phyloP scores from a whole-genome alignment of 53 echinoderm and acorn worm species.

The Patiria pectinifera region DNA sequence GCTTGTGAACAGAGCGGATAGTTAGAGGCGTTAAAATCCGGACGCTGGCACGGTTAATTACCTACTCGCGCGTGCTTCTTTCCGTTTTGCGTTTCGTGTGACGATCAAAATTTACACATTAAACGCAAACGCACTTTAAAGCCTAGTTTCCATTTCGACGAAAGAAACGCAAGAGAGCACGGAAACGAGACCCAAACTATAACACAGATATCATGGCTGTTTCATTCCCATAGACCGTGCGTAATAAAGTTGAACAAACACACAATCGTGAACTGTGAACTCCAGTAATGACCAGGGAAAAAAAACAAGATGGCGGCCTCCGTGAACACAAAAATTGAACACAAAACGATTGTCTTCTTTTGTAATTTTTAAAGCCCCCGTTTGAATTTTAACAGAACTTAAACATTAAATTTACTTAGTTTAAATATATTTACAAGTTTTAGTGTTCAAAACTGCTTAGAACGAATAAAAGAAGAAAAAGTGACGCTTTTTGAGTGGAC shows the following conservation, averaged over 20 bases:
- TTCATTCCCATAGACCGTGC: conserved; percentile 13
- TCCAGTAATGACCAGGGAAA: conserved; percentile 1
- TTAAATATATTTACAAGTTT: background rate
- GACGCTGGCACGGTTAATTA: no score
- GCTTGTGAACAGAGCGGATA: no score
- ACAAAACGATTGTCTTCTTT: background rate
- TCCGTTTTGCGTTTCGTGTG: no score
- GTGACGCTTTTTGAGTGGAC: background rate
- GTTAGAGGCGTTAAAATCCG: no score
- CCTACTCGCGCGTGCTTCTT: no score
- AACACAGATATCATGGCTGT: no score
- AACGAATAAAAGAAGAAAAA: background rate
- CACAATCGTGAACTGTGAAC: conserved; percentile 1
- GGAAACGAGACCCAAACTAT: no score
- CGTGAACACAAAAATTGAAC: background rate
- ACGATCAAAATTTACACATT: no score
- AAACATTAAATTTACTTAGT: background rate
- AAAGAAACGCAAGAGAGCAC: no score
- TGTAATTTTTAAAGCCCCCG: background rate
- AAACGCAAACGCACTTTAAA: no score
- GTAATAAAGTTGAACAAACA: conserved; percentile 6
- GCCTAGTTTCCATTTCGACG: no score
- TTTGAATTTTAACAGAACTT: background rate
- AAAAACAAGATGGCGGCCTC: conserved; percentile 29
- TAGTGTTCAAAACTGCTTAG: background rate